Evolutionary conservation across 2,888 invertebrate species (phyloP), one percentile per base, ranked within the genome.

Genomic region (Catotricha subobsoleta): DNA sequence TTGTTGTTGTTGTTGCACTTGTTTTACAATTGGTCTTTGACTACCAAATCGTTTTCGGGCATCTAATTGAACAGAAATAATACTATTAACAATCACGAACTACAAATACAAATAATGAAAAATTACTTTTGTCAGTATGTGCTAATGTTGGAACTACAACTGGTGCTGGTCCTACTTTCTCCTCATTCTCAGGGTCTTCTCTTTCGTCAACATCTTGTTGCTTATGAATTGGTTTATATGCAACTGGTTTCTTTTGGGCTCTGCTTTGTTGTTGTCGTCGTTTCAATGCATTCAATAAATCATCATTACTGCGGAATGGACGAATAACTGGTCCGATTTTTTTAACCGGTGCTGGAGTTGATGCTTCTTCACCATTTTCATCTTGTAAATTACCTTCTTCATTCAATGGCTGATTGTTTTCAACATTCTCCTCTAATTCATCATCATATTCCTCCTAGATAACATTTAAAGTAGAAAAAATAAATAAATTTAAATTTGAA

Each of bases 231-330:
- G 27, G 18, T 23, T 40, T 40, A 15, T 27, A 21, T 5, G 15
- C 10, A 12, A n/a, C 16, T 36, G n/a, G n/a, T n/a, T 25, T 19
- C 56, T 59, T 64, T 70, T 72, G 69, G 57, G 68, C 70, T 47
- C 72, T 73, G 15, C 68, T 77, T 55, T 78, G 76, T 45, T 76
- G 76, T 50, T 80, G 68, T 52, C 79, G 69, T 51, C 75, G 73
- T 58, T 80, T 81, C 43, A 82, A 62, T 0, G 78, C 72, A 41
- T 74, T 79, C 35, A 82, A 61, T 21, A 82, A 67, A 51, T 81
- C 81, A 43, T 79, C 75, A 59, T 82, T 81, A 53, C 80, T 81
- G 51, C 80, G 71, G 69, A 81, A 81, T 1, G 82, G 81, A 42
- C 82, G 64, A 13, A 81, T 74, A 28, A 70, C 66, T 13, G 78